Evolutionary conservation across 2,888 invertebrate genomes (phyloP).

Genomic region (Hedya salicella): DNA sequence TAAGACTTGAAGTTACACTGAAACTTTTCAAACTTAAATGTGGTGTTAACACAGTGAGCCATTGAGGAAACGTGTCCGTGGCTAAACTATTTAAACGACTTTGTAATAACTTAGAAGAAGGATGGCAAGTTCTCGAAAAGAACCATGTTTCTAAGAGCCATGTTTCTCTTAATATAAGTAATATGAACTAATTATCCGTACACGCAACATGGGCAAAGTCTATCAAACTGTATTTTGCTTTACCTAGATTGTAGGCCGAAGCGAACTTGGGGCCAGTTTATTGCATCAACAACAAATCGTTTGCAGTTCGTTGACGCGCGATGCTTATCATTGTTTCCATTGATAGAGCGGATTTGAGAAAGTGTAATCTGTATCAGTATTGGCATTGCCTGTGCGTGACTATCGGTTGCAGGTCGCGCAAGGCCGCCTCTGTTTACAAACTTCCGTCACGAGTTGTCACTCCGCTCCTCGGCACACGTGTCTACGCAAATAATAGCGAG

Average conservation of each 20-base stretch:
- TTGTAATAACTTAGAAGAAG: slow-evolving; percentile 1
- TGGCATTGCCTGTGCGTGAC: slow-evolving; percentile 71
- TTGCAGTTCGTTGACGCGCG: slow-evolving; percentile 57
- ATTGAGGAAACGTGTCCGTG: slow-evolving; percentile 2
- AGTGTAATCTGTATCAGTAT: slow-evolving; percentile 61
- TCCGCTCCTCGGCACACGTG: slow-evolving; percentile 69
- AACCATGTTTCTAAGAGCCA: no score
- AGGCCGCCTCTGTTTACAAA: slow-evolving; percentile 82
- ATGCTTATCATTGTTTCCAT: slow-evolving; percentile 70
- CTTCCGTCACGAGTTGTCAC: slow-evolving; percentile 81
- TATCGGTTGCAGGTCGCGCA: slow-evolving; percentile 60
- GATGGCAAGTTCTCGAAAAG: slow-evolving; percentile 4
- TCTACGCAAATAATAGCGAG: slow-evolving; percentile 82
- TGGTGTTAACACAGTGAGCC: neutral
- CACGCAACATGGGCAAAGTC: neutral
- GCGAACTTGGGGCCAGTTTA: slow-evolving; percentile 12
- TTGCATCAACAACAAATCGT: slow-evolving; percentile 25
- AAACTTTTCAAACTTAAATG: neutral
- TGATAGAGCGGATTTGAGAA: slow-evolving; percentile 66
- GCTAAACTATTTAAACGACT: slow-evolving; percentile 11
- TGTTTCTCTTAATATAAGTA: neutral
- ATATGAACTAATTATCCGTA: neutral
- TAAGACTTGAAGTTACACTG: neutral
- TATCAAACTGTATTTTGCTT: neutral
- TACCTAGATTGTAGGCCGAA: neutral